These are phyloP conservation scores for Camponotus fellah DNA, from an alignment of 2,888 invertebrate genomes.

Conservation along the genomic window DNA sequence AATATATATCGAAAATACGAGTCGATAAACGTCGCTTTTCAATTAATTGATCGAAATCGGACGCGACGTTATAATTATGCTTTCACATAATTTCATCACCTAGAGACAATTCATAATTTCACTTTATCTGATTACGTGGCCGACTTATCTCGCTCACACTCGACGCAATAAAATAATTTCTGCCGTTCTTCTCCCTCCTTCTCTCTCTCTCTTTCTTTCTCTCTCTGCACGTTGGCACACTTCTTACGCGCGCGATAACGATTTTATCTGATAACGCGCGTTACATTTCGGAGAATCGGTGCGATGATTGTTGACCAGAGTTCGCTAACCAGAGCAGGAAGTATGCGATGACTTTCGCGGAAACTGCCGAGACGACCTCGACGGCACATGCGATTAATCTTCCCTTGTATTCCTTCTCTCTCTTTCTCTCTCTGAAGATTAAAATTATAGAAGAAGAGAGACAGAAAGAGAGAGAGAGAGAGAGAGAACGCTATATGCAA, in stretches of 20 bases:
- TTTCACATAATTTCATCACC: slow-evolving; percentile 44
- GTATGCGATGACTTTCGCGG: slow-evolving; percentile 42
- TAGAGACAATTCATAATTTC: slow-evolving; percentile 52
- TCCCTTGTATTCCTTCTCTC: background rate
- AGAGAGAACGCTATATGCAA: background rate
- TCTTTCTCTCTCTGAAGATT: slow-evolving; percentile 10
- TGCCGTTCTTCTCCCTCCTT: background rate
- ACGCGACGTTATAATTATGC: slow-evolving; percentile 5
- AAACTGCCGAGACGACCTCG: slow-evolving; percentile 41
- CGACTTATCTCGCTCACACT: slow-evolving; percentile 50
- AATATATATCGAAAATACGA: background rate
- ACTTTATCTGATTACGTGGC: slow-evolving; percentile 61
- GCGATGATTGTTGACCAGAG: background rate
- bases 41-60: background rate
- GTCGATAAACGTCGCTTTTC: background rate
- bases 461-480: background rate
- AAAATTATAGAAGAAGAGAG: background rate
- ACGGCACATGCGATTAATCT: background rate
- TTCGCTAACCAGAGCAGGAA: slow-evolving; percentile 43
- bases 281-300: slow-evolving; percentile 35
- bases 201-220: slow-evolving; percentile 52
- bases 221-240: slow-evolving; percentile 54
- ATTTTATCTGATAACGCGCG: slow-evolving; percentile 60
- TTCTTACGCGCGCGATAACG: slow-evolving; percentile 45
- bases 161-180: slow-evolving; percentile 48